phyloP scores from a whole-genome alignment of 53 echinoderm and acorn worm genomes.

The Holothuria leucospilota region DNA sequence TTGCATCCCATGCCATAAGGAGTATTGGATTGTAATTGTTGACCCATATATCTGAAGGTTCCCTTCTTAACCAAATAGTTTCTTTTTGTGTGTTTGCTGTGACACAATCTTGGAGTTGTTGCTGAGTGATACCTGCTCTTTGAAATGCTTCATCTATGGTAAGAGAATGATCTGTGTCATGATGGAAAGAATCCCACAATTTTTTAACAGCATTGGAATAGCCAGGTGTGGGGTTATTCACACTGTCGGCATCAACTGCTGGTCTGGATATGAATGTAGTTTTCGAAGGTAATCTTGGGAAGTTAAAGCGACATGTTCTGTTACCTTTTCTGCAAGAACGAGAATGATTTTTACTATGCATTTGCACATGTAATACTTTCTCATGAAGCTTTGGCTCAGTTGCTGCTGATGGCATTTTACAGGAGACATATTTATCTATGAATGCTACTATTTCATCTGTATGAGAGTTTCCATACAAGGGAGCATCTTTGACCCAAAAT shows the following conservation, averaged over 20 bases:
- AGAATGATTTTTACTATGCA: constrained; percentile 4
- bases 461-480: background rate
- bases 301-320: constrained; percentile 72
- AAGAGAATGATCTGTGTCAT: no score
- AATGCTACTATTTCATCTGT: background rate
- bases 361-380: background rate
- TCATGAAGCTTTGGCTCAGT: background rate
- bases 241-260: no score
- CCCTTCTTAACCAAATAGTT: constrained; percentile 50
- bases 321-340: constrained; percentile 63
- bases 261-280: no score
- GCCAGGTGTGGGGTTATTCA: no score
- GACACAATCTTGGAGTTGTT: constrained; percentile 46
- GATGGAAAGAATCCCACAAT: no score
- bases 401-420: background rate
- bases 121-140: no score
- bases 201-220: no score
- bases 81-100: constrained; percentile 10
- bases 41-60: constrained; percentile 59
- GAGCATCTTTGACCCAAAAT: constrained; percentile 74
- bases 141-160: no score
- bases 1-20: constrained; percentile 61
- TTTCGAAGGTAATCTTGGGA: background rate
- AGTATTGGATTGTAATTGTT: constrained; percentile 71
- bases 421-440: constrained; percentile 4